Conservation (phyloP, 2,797 vertebrate genomes). For the Tinamus major region DNA sequence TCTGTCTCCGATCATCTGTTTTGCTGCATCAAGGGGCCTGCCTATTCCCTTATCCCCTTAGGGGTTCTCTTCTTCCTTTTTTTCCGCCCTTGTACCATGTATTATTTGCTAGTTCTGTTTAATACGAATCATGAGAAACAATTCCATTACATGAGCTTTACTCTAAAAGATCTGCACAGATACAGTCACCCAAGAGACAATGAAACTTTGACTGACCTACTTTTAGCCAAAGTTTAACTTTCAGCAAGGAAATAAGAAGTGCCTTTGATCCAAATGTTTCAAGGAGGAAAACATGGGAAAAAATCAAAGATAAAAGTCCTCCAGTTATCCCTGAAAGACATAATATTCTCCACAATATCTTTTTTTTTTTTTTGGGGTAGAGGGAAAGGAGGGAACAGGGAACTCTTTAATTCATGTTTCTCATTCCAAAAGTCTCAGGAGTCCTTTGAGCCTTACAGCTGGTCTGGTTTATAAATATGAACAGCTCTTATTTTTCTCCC, state of each 20-base stretch:
- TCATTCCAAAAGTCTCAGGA: slow-evolving; percentile 37
- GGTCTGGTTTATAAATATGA: slow-evolving; percentile 51
- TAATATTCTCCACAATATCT: slow-evolving; percentile 29
- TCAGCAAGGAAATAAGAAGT: slow-evolving; percentile 55
- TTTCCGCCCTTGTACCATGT: neutral
- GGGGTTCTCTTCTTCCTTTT: neutral
- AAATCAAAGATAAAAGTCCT: slow-evolving; percentile 58
- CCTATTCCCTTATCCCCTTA: neutral
- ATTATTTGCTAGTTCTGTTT: slow-evolving; percentile 47
- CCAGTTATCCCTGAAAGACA: slow-evolving; percentile 46
- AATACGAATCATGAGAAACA: slow-evolving; percentile 37
- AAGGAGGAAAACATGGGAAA: slow-evolving; percentile 25
- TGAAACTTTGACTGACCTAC: slow-evolving; percentile 60
- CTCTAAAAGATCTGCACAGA: slow-evolving; percentile 42
- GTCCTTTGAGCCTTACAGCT: slow-evolving; percentile 25
- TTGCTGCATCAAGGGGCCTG: neutral
- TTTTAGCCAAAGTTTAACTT: slow-evolving; percentile 61
- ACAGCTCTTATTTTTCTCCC: neutral
- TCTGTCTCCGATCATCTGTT: neutral
- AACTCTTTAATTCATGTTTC: slow-evolving; percentile 9
- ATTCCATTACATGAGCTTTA: neutral
- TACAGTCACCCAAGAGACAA: slow-evolving; percentile 44
- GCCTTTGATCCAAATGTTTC: slow-evolving; percentile 57
- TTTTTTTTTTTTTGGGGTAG: slow-evolving; percentile 59
- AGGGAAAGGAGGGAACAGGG: neutral